Percentiles rank a stretch among this genome's conserved stretches.
These are phyloP conservation scores for Clarias fuscus DNA, from an alignment of 2,797 vertebrate species.

Conservation along the genomic window DNA sequence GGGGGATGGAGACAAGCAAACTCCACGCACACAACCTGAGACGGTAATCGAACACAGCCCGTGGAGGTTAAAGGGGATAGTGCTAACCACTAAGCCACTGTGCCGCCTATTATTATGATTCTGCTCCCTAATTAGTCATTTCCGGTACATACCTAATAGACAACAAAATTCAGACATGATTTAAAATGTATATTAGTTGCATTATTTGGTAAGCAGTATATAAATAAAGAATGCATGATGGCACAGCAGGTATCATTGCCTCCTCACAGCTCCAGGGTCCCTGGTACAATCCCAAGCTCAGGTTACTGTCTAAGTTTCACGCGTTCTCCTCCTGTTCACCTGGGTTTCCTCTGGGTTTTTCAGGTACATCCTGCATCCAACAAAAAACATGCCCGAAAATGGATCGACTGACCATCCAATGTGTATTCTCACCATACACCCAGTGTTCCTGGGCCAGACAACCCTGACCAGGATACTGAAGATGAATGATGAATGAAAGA, in stretches of 20 bases:
- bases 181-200: background rate
- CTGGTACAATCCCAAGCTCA: background rate
- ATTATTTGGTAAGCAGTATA: background rate
- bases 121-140: background rate
- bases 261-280: background rate
- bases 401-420: background rate
- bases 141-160: background rate
- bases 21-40: too few species aligned
- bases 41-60: too few species aligned
- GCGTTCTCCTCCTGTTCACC: background rate
- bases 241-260: background rate
- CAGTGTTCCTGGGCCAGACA: background rate
- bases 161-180: background rate
- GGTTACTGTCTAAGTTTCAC: background rate
- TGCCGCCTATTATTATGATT: background rate
- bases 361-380: background rate
- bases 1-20: too few species aligned
- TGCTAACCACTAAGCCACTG: background rate
- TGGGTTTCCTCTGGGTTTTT: background rate
- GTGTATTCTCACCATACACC: background rate
- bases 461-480: background rate
- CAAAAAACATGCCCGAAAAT: background rate
- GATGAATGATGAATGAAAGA: background rate
- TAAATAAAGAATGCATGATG: too few species aligned
- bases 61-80: background rate